These are phyloP conservation scores for Charadrius vociferus DNA, from an alignment of 2,113 vertebrate species.

Conservation along the genomic window DNA sequence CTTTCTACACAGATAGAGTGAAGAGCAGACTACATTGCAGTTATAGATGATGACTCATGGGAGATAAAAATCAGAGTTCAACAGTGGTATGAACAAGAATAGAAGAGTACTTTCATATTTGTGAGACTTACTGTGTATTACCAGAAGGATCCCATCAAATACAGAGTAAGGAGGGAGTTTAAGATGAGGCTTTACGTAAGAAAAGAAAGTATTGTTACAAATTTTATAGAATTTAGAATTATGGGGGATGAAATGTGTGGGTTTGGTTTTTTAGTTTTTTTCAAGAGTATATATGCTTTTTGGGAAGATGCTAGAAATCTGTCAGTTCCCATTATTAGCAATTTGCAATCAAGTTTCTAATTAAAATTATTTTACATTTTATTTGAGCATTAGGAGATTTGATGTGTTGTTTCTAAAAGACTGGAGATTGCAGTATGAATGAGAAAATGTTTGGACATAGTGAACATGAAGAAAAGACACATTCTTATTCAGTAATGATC, in stretches of 20 bases:
- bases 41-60: not conserved
- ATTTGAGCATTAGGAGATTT: not conserved
- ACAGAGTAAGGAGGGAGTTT: not conserved
- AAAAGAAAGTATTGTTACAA: not conserved
- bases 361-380: not conserved
- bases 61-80: not conserved
- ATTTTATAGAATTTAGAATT: not conserved
- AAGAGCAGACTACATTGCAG: not conserved
- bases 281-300: not conserved
- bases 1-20: not conserved
- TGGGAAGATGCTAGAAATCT: not conserved
- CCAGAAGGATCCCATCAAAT: not conserved
- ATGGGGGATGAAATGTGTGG: not conserved
- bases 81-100: not conserved
- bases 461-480: not conserved
- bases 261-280: fast-evolving
- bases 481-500: not conserved
- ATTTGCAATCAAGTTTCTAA: not conserved
- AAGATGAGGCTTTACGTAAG: not conserved
- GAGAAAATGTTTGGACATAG: not conserved
- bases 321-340: not conserved
- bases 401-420: not conserved
- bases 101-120: not conserved
- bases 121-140: not conserved
- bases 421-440: not conserved